Evolutionary conservation across 2,888 invertebrate species (phyloP).

Genomic region (Limenitis camilla): DNA sequence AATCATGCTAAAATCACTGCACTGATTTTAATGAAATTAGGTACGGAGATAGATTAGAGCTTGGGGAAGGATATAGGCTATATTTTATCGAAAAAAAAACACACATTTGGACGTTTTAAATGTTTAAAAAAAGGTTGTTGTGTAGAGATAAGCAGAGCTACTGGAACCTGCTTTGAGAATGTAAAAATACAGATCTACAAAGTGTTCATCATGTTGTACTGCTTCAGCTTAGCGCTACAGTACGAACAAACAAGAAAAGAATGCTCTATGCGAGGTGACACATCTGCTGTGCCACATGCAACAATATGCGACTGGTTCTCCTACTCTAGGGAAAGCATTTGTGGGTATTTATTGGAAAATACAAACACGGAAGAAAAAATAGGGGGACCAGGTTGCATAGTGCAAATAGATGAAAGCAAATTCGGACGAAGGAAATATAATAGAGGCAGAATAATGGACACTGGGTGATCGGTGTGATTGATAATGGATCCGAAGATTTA

Average conservation of each 20-base stretch:
- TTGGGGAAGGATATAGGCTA: too few species aligned
- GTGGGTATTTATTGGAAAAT: slow-evolving; percentile 16
- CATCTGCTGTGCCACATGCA: not conserved
- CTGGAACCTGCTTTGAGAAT: too few species aligned
- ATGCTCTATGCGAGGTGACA: not conserved
- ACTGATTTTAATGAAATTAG: too few species aligned
- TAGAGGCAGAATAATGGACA: too few species aligned
- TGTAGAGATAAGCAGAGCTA: too few species aligned
- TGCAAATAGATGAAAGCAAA: slow-evolving; percentile 25
- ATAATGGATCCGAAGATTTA: not conserved
- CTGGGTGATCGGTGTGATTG: not conserved
- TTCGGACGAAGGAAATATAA: slow-evolving; percentile 24
- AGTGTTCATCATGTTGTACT: too few species aligned
- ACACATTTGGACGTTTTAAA: too few species aligned
- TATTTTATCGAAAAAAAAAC: too few species aligned
- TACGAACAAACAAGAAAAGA: not conserved
- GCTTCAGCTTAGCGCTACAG: not conserved
- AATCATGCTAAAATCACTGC: too few species aligned
- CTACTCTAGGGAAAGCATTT: slow-evolving; percentile 23
- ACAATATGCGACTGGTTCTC: slow-evolving; percentile 13
- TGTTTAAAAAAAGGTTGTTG: too few species aligned
- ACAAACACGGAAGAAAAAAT: slow-evolving; percentile 14
- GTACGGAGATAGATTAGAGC: too few species aligned
- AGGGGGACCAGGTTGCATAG: slow-evolving; percentile 23
- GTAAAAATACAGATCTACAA: too few species aligned